A percentile compares a stretch with the other conserved stretches of the same genome.
phyloP scores from a whole-genome alignment of 1,140 invertebrate species.

The Nylanderia fulva region DNA sequence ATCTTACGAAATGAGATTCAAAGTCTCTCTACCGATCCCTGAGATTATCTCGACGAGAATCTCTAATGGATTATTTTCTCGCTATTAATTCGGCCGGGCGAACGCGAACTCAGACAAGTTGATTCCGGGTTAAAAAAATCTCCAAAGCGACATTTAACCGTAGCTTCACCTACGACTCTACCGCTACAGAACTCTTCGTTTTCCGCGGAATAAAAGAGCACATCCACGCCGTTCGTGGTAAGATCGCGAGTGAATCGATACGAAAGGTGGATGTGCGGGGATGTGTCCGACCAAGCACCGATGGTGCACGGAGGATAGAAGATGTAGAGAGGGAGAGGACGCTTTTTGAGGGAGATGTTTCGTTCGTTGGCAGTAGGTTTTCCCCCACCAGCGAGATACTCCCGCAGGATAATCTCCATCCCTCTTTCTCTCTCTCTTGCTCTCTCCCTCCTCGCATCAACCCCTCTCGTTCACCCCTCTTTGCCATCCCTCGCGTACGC shows the following conservation, averaged over 20 bases:
- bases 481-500: constrained; percentile 40
- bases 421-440: constrained; percentile 52
- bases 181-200: constrained; percentile 26
- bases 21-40: background rate
- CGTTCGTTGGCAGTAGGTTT: constrained; percentile 79
- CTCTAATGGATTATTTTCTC: constrained; percentile 1
- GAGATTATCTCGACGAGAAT: background rate
- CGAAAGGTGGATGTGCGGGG: constrained; percentile 71
- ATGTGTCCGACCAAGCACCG: constrained; percentile 55
- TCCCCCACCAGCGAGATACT: constrained; percentile 62
- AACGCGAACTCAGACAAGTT: background rate
- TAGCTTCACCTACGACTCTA: constrained; percentile 21
- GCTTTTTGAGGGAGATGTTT: constrained; percentile 85
- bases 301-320: constrained; percentile 40
- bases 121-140: background rate
- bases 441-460: constrained; percentile 60
- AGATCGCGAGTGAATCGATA: constrained; percentile 83
- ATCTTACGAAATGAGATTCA: background rate
- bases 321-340: constrained; percentile 69
- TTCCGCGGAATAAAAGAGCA: constrained; percentile 59
- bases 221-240: constrained; percentile 73
- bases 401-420: constrained; percentile 80
- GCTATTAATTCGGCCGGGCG: background rate
- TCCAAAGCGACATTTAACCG: background rate
- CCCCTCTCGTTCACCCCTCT: constrained; percentile 54